phyloP scores from a whole-genome alignment of 2,888 invertebrate species.

The Catocala fraxini region DNA sequence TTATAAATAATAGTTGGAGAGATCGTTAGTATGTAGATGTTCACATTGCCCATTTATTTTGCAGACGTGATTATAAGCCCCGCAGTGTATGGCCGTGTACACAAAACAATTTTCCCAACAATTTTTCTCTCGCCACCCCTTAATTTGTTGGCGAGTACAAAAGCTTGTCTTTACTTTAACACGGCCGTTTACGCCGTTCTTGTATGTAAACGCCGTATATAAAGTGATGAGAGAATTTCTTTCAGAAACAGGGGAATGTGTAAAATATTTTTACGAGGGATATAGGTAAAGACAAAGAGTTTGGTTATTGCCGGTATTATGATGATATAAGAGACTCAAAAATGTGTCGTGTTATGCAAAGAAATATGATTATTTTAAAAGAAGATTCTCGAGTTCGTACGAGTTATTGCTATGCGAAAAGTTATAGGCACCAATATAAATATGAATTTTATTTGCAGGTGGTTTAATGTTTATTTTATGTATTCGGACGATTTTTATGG shows the following conservation, averaged over 20 bases:
- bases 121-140: slow-evolving; percentile 48
- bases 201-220: slow-evolving; percentile 43
- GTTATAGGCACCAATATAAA: slow-evolving; percentile 30
- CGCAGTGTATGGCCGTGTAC: slow-evolving; percentile 41
- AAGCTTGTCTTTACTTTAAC: slow-evolving; percentile 31
- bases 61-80: slow-evolving; percentile 27
- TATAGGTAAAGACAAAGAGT: slow-evolving; percentile 39
- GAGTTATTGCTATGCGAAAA: slow-evolving; percentile 38
- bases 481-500: slow-evolving; percentile 9
- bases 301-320: slow-evolving; percentile 15
- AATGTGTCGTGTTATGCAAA: slow-evolving; percentile 22
- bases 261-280: slow-evolving; percentile 43
- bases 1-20: slow-evolving; percentile 10
- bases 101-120: slow-evolving; percentile 60
- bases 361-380: slow-evolving; percentile 35
- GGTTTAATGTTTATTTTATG: slow-evolving; percentile 14
- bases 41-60: slow-evolving; percentile 29
- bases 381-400: slow-evolving; percentile 20
- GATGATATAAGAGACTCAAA: slow-evolving; percentile 26
- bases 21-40: slow-evolving; percentile 21
- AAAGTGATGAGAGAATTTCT: slow-evolving; percentile 49
- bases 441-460: slow-evolving; percentile 16
- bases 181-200: slow-evolving; percentile 20
- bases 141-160: slow-evolving; percentile 48
- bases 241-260: slow-evolving; percentile 38